These are phyloP conservation scores for Zele albiditarsus DNA, from an alignment of 2,888 invertebrate genomes.

Conservation along the genomic window DNA sequence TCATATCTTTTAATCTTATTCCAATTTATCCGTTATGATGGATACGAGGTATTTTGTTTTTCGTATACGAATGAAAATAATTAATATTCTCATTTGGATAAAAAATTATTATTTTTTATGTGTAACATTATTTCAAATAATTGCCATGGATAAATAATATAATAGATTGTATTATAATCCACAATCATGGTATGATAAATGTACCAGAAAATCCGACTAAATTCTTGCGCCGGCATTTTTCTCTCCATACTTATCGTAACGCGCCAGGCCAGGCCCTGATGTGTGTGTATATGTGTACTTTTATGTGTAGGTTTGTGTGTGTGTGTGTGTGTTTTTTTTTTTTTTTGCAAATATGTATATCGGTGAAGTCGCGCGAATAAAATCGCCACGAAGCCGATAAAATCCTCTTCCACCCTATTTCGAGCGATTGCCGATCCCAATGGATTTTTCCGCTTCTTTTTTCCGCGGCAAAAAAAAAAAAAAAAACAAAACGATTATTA, in stretches of 20 bases:
- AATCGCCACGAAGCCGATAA: conserved; percentile 34
- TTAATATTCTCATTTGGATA: no score
- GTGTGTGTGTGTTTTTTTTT: not conserved
- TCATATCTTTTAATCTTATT: not conserved
- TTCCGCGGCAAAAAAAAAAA: conserved; percentile 15
- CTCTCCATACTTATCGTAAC: not conserved
- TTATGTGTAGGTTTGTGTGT: not conserved
- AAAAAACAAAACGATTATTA: no score
- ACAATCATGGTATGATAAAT: not conserved
- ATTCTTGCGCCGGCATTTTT: not conserved
- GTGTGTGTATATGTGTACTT: not conserved
- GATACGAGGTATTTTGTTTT: no score
- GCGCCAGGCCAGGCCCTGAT: not conserved
- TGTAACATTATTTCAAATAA: not conserved
- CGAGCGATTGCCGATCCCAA: conserved; percentile 21
- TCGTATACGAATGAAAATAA: no score
- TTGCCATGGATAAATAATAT: not conserved
- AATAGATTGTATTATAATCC: conserved; percentile 22
- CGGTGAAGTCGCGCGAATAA: conserved; percentile 22
- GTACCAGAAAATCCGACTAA: not conserved
- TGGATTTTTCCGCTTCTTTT: conserved; percentile 29
- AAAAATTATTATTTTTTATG: not conserved
- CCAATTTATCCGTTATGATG: no score
- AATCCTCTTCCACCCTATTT: conserved; percentile 27
- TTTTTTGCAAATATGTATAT: conserved; percentile 30